Evolutionary conservation across 2,888 invertebrate species (phyloP).

Genomic region (Brenthis hecate): DNA sequence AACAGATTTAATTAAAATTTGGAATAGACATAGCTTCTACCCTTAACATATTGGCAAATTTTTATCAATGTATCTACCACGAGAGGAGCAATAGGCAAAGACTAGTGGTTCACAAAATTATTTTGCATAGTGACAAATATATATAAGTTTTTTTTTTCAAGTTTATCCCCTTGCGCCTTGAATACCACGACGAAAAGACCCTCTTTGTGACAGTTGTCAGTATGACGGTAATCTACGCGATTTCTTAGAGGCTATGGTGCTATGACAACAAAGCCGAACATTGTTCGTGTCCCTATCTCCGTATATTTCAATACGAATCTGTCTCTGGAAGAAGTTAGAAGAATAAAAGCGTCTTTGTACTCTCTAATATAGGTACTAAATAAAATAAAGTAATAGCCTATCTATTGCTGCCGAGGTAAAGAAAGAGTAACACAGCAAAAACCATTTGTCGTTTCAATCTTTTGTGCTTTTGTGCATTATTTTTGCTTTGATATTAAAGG

Average conservation of each 20-base stretch:
- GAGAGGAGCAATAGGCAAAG: too few species aligned
- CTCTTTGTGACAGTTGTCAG: constrained; percentile 56
- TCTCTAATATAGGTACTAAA: constrained; percentile 38
- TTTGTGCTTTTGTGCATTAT: constrained; percentile 8
- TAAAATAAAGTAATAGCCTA: constrained; percentile 41
- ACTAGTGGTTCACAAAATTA: too few species aligned
- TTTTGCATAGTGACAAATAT: background rate
- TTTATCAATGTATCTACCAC: too few species aligned
- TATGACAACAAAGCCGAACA: constrained; percentile 62
- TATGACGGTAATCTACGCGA: constrained; percentile 56
- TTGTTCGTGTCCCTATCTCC: constrained; percentile 52
- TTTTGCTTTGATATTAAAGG: background rate
- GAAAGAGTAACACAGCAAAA: constrained; percentile 11
- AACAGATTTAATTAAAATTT: too few species aligned
- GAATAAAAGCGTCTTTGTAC: constrained; percentile 45
- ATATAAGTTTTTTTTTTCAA: background rate
- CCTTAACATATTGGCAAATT: too few species aligned
- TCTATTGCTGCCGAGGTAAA: constrained; percentile 13
- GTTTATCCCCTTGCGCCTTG: constrained; percentile 1
- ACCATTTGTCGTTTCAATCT: constrained; percentile 3
- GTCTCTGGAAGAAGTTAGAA: constrained; percentile 51
- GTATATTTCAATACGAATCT: constrained; percentile 56
- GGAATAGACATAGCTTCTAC: too few species aligned
- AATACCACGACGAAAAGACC: constrained; percentile 45
- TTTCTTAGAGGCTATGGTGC: constrained; percentile 58